Evolutionary conservation across 2,113 vertebrate genomes (phyloP), one percentile per base, ranked within the genome.

Genomic region (Sula dactylatra): DNA sequence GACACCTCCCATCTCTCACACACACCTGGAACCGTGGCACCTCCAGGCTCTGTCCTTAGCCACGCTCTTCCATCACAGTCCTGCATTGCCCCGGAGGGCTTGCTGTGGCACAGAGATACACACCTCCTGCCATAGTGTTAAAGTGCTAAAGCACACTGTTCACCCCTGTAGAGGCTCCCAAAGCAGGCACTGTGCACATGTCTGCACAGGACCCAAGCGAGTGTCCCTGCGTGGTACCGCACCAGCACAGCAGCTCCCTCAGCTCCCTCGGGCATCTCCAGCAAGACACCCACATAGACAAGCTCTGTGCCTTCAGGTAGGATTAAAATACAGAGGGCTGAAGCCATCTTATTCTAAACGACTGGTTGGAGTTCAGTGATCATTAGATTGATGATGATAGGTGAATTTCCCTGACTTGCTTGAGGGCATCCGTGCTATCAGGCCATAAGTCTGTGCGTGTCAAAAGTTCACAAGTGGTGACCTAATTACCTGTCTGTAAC

Each of bases 401-500:
- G 49, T 10, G 26, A 92, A 83, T 78, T 86, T 67, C 59, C 67
- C 81, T 95, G n/a, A 38, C 88, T 94, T 90, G 70, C 95, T 86
- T 31, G 82, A 86, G 82, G 95, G 50, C 69, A 94, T 58, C 88
- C 0, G 0, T 66, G 67, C 72, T 96, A 93, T 88, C 95, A 78
- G 85, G 45, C 85, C 67, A 1, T 62, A 80, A 91, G 89, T 69
- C 64, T 83, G 29, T 18, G 11, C 18, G 74, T 96, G 93, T 95
- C 89, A 91, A 67, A 95, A 96, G 94, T 96, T 96, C 91, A 93
- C 74, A 92, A 95, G 79, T 67, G 74, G 78, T 93, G 93, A 90
- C 96, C 82, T 86, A 91, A 91, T 94, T 95, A 96, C 91, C 89
- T 95, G 89, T 85, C 91, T 70, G 45, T 55, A 91, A 66, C 11